Conservation (phyloP, 2,113 vertebrate species). For the Passer montanus region DNA sequence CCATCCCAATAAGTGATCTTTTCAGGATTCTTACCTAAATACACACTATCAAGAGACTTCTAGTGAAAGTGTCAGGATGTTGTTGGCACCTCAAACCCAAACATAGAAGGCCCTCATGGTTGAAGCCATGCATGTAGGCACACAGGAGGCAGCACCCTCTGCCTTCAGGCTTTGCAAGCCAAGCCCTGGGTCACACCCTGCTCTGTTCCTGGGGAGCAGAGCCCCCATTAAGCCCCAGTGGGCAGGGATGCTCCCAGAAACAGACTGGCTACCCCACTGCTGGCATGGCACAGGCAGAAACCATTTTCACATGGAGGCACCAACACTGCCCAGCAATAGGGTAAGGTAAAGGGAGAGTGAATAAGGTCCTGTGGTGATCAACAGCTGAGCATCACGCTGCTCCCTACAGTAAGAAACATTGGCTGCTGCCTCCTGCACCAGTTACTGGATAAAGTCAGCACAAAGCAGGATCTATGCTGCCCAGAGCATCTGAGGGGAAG, state of each 20-base stretch:
- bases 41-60: neutral
- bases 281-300: fast-evolving
- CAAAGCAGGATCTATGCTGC: neutral
- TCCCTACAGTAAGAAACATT: neutral
- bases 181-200: fast-evolving
- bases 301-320: fast-evolving
- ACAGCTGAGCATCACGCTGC: neutral
- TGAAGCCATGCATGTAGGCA: fast-evolving
- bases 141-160: neutral
- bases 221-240: fast-evolving
- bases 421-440: neutral
- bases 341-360: neutral
- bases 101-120: fast-evolving
- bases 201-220: too few species aligned
- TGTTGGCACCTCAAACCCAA: neutral
- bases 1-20: neutral
- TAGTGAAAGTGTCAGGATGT: neutral
- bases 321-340: neutral
- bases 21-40: neutral
- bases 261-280: too few species aligned
- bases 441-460: neutral
- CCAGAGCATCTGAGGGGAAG: fast-evolving
- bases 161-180: fast-evolving
- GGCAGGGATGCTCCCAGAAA: neutral
- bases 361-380: neutral